phyloP scores from a whole-genome alignment of 2,797 vertebrate species.

The Pantherophis vulpinus region DNA sequence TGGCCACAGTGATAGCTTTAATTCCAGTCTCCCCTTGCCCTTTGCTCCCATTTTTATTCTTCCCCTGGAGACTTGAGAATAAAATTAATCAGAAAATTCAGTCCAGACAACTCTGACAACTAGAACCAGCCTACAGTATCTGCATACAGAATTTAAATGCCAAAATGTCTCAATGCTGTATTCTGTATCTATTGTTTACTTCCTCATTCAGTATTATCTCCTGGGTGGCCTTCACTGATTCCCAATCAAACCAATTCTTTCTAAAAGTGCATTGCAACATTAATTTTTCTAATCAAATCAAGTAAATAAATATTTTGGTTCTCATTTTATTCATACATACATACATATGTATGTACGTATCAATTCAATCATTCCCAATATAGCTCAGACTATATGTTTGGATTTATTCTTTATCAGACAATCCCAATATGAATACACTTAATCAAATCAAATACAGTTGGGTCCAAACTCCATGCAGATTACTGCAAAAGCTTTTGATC shows the following conservation, averaged over 20 bases:
- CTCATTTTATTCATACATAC: not conserved
- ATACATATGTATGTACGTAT: not conserved
- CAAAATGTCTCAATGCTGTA: not conserved
- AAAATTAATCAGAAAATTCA: not conserved
- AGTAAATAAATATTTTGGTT: not conserved
- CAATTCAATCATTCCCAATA: not conserved
- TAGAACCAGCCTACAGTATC: not conserved
- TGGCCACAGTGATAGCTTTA: not conserved
- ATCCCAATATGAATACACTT: not conserved
- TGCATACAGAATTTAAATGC: not conserved
- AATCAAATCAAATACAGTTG: not conserved
- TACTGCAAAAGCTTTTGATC: not conserved
- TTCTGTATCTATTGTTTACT: not conserved
- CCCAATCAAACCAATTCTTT: not conserved
- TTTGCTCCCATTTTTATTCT: not conserved
- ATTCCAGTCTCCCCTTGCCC: not conserved
- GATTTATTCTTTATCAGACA: not conserved
- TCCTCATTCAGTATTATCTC: not conserved
- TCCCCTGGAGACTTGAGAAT: not conserved
- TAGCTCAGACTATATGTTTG: not conserved
- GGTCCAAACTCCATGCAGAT: not conserved
- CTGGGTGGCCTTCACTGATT: not conserved
- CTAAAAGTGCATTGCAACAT: not conserved
- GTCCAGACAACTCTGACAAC: not conserved
- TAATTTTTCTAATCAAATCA: not conserved